These are phyloP conservation scores for Selenia dentaria DNA, from an alignment of 2,888 invertebrate genomes.

Conservation along the genomic window DNA sequence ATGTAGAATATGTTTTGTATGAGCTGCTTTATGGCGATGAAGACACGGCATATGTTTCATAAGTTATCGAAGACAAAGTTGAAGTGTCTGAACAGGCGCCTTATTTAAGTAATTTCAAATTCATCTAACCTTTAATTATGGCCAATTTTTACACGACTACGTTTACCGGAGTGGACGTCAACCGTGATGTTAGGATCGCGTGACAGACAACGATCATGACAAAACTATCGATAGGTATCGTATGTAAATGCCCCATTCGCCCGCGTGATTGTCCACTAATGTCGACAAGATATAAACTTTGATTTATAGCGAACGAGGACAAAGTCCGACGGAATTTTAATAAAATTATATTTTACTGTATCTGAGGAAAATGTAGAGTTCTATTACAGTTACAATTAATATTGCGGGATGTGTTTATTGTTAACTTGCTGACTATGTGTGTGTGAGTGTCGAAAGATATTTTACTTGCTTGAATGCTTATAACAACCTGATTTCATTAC, in stretches of 20 bases:
- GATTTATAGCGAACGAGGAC: slow-evolving; percentile 35
- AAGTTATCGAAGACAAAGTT: not conserved
- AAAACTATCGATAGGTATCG: slow-evolving; percentile 59
- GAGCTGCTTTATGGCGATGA: too few relatives aligned
- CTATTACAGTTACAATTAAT: not conserved
- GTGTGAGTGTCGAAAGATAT: too few relatives aligned
- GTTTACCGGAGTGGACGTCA: slow-evolving; percentile 39
- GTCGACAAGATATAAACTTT: slow-evolving; percentile 47
- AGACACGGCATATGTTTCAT: too few relatives aligned
- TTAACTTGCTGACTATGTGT: too few relatives aligned
- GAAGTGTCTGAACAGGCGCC: not conserved
- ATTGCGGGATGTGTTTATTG: too few relatives aligned
- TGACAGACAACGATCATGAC: slow-evolving; percentile 53
- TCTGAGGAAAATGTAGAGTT: too few relatives aligned
- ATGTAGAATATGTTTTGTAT: too few relatives aligned
- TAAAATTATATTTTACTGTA: not conserved
- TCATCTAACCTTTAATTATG: slow-evolving; percentile 37
- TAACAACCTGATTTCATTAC: too few relatives aligned
- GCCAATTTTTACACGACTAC: slow-evolving; percentile 23
- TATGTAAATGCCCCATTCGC: slow-evolving; percentile 46
- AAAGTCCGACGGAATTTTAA: not conserved
- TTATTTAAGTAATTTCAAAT: slow-evolving; percentile 3
- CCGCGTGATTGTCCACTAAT: slow-evolving; percentile 51
- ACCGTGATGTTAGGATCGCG: slow-evolving; percentile 62
- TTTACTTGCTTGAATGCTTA: too few relatives aligned